phyloP scores from a whole-genome alignment of 2,113 vertebrate species.

The Recurvirostra avosetta region DNA sequence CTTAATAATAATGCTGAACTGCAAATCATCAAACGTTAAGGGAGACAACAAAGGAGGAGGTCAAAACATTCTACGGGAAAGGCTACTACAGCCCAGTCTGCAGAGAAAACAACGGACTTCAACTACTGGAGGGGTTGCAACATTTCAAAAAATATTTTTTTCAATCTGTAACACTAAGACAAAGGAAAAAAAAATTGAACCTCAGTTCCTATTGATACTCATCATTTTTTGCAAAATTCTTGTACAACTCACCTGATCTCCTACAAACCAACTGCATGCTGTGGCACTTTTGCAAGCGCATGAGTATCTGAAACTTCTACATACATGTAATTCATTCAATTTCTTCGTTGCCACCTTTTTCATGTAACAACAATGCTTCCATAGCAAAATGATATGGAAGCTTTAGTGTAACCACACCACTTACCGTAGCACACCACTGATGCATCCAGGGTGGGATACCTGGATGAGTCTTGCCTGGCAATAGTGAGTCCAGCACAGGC shows the following conservation, averaged over 20 bases:
- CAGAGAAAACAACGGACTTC: not conserved
- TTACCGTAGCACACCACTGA: not conserved
- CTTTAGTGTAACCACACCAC: not conserved
- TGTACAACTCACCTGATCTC: not conserved
- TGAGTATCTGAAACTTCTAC: not conserved
- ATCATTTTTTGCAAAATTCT: not conserved
- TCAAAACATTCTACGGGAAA: not conserved
- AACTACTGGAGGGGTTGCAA: not conserved
- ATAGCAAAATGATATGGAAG: not conserved
- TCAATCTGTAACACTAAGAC: not conserved
- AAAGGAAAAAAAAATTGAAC: not conserved
- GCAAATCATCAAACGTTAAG: conserved; percentile 68
- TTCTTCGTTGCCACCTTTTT: not conserved
- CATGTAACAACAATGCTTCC: not conserved
- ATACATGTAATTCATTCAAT: not conserved
- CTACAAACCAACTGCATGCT: not conserved
- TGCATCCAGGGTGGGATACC: not conserved
- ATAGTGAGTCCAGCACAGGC: not conserved
- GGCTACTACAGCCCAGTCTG: not conserved
- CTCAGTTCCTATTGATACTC: not conserved
- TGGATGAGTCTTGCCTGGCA: not conserved
- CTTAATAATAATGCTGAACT: conserved; percentile 97
- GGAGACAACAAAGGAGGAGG: not conserved
- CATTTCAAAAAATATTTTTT: not conserved
- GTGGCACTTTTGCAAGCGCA: not conserved